Evolutionary conservation across 2,888 invertebrate species (phyloP).

Genomic region (Oscheius myriophilus): DNA sequence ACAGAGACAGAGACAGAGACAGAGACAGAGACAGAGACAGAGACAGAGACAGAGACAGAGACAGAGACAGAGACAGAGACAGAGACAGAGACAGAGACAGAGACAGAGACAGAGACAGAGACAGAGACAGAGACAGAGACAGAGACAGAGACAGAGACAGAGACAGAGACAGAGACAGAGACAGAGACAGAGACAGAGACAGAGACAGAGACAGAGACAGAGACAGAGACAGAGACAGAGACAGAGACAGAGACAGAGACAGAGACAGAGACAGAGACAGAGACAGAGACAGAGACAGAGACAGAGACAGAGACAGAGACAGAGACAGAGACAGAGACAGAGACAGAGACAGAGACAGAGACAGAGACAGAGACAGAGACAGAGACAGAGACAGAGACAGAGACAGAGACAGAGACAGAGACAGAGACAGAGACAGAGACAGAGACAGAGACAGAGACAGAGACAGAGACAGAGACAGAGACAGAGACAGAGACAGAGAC

Average conservation of each 20-base stretch:
- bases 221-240: constrained; percentile 3
- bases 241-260: constrained; percentile 1
- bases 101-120: constrained; percentile 3
- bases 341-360: constrained; percentile 3
- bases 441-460: constrained; percentile 3
- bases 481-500: constrained; percentile 1
- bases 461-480: constrained; percentile 3
- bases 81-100: constrained; percentile 3
- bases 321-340: constrained; percentile 3
- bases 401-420: constrained; percentile 3
- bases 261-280: constrained; percentile 3
- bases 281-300: constrained; percentile 3
- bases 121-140: constrained; percentile 1
- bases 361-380: constrained; percentile 1
- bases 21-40: not conserved
- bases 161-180: constrained; percentile 3
- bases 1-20: constrained; percentile 3
- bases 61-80: constrained; percentile 1
- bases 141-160: constrained; percentile 3
- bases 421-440: constrained; percentile 1
- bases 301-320: constrained; percentile 1
- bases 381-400: constrained; percentile 3
- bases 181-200: constrained; percentile 1
- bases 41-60: constrained; percentile 3
- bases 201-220: constrained; percentile 3